Evolutionary conservation across 2,113 vertebrate genomes (phyloP), one percentile per base, ranked within the genome.

Genomic region (Gorsachius goisagi): DNA sequence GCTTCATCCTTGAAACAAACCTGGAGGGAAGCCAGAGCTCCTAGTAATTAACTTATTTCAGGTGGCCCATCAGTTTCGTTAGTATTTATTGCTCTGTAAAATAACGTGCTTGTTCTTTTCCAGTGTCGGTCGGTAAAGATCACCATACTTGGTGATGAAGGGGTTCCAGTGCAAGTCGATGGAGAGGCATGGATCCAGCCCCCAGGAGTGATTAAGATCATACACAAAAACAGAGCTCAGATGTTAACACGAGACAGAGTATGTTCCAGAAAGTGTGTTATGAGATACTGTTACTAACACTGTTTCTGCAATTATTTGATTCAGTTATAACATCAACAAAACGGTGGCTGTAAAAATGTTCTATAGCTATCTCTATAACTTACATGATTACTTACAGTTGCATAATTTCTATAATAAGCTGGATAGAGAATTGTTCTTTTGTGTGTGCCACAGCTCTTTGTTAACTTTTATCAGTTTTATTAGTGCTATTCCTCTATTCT

Each of bases 161-260:
- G 99, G 6, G 98, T 99, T 63, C 99, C 99, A 21, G 98, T 99
- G 63, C 99, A 99, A 97, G 99, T 99, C 9, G 99, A 99, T 68
- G 99, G 99, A 7, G 99, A 99, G 95, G 99, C 99, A 9, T 99
- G 99, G 99, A 99, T 99, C 89, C 99, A 99, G 88, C 99, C 99
- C 41, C 99, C 99, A 0, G 99, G 99, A 37, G 98, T 99, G 93
- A 99, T 99, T 97, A 99, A 99, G 98, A 99, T 99, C 81, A 98
- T 99, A 83, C 99, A 99, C 97, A 99, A 99, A 97, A 99, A 99
- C 98, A 97, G 99, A 96, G 99, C 99, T 60, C 99, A 99, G 98
- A 99, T 99, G 99, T 97, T 99, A 82, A 99, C 99, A 28, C 98
- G 99, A 97, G 99, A 99, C 98, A 98, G 99, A 96, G 99, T 99